Conservation (phyloP, 35 echinoderm and acorn worm species). For the Ophiothrix spiculata region DNA sequence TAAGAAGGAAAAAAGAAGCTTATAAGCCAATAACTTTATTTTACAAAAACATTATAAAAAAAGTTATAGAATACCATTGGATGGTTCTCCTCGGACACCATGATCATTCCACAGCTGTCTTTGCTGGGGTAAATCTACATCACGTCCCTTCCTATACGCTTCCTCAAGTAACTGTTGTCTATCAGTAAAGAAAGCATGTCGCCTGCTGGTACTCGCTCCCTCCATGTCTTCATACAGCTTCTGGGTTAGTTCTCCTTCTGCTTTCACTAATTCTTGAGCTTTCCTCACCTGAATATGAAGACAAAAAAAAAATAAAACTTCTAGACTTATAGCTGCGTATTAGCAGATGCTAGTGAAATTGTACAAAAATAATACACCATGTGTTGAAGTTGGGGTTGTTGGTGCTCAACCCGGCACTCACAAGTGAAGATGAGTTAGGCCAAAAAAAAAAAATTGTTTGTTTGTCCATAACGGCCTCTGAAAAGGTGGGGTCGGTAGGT, state of each 20-base stretch:
- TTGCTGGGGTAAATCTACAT: conserved; percentile 34
- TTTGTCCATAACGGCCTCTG: too few species aligned
- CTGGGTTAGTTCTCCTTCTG: conserved; percentile 66
- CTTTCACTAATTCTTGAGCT: conserved; percentile 73
- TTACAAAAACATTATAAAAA: neutral
- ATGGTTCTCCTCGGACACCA: neutral
- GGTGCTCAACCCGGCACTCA: neutral
- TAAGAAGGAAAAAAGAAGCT: too few species aligned
- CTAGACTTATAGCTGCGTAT: neutral
- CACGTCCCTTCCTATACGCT: conserved; percentile 26
- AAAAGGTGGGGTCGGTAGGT: too few species aligned
- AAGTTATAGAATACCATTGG: neutral
- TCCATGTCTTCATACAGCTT: conserved; percentile 53
- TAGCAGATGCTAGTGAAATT: neutral
- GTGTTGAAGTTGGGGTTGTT: neutral
- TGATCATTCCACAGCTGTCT: conserved; percentile 1
- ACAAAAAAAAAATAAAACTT: neutral
- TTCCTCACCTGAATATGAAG: conserved; percentile 58
- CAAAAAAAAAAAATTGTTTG: neutral
- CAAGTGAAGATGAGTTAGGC: neutral
- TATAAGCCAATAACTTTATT: neutral
- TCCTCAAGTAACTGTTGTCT: conserved; percentile 31
- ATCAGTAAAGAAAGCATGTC: conserved; percentile 33
- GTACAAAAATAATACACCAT: neutral
- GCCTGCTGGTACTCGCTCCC: neutral